Percentiles rank a stretch among this genome's conserved stretches.
phyloP scores from a whole-genome alignment of 1,140 invertebrate genomes.

The Magallana angulata region DNA sequence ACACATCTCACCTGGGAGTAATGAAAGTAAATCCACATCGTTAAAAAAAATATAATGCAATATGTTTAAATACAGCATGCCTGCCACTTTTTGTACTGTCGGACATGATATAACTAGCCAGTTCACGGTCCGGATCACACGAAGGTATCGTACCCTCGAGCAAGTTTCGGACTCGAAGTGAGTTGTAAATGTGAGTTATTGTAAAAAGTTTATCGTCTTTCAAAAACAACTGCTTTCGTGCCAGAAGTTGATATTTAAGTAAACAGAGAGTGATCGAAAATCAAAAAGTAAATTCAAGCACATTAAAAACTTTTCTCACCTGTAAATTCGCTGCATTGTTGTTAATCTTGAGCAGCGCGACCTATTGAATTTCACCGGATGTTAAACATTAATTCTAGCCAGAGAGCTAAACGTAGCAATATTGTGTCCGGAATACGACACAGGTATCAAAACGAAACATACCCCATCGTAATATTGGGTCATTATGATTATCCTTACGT shows the following conservation, averaged over 20 bases:
- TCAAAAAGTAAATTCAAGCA: not conserved
- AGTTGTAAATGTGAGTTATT: conserved; percentile 24
- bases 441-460: too few relatives aligned
- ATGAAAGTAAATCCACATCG: too few relatives aligned
- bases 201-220: not conserved
- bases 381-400: conserved; percentile 16
- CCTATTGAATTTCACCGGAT: conserved; percentile 30
- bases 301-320: not conserved
- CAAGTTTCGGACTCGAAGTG: conserved; percentile 26
- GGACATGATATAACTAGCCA: not conserved
- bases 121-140: conserved; percentile 12
- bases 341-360: conserved; percentile 24
- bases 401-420: not conserved
- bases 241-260: not conserved
- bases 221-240: not conserved
- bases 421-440: not conserved
- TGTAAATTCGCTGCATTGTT: conserved; percentile 23
- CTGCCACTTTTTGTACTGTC: too few relatives aligned
- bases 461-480: too few relatives aligned
- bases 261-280: not conserved
- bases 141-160: not conserved
- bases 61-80: too few relatives aligned
- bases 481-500: too few relatives aligned
- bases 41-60: too few relatives aligned
- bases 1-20: too few relatives aligned